These are phyloP conservation scores for Dendrophyllia cribrosa DNA, from an alignment of 64 coral and sea anemone genomes.

Conservation along the genomic window DNA sequence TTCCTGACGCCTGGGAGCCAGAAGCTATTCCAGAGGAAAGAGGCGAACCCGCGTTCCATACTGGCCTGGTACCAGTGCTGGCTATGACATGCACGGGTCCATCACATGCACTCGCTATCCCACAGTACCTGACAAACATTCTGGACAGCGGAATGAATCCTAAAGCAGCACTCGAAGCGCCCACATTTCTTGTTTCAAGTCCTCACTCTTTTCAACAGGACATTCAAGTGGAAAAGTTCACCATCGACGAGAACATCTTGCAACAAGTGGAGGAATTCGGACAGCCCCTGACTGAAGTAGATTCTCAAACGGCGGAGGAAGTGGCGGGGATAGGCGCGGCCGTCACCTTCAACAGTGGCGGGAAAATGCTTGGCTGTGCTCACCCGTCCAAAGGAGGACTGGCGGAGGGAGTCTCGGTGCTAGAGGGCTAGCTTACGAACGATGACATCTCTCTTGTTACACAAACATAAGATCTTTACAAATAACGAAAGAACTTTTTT, in stretches of 20 bases:
- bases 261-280: slow-evolving; percentile 60
- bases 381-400: slow-evolving; percentile 70
- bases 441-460: too few relatives aligned
- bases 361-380: slow-evolving; percentile 69
- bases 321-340: slow-evolving; percentile 67
- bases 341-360: slow-evolving; percentile 46
- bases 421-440: background rate
- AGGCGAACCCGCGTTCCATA: background rate
- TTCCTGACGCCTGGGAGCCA: slow-evolving; percentile 3
- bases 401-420: slow-evolving; percentile 64
- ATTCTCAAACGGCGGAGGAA: slow-evolving; percentile 42
- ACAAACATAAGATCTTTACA: background rate
- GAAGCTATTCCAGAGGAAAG: background rate
- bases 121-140: slow-evolving; percentile 78
- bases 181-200: slow-evolving; percentile 66
- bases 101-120: slow-evolving; percentile 48
- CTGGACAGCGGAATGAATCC: slow-evolving; percentile 81
- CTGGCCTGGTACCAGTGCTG: slow-evolving; percentile 50
- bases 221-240: slow-evolving; percentile 69
- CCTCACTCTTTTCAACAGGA: slow-evolving; percentile 75
- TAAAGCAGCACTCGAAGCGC: slow-evolving; percentile 79
- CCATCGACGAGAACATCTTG: slow-evolving; percentile 61
- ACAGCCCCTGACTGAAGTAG: slow-evolving; percentile 76
- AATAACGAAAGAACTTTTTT: background rate
- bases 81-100: slow-evolving; percentile 79